Evolutionary conservation across 2,888 invertebrate species (phyloP).

Genomic region (Fragum whitleyi): DNA sequence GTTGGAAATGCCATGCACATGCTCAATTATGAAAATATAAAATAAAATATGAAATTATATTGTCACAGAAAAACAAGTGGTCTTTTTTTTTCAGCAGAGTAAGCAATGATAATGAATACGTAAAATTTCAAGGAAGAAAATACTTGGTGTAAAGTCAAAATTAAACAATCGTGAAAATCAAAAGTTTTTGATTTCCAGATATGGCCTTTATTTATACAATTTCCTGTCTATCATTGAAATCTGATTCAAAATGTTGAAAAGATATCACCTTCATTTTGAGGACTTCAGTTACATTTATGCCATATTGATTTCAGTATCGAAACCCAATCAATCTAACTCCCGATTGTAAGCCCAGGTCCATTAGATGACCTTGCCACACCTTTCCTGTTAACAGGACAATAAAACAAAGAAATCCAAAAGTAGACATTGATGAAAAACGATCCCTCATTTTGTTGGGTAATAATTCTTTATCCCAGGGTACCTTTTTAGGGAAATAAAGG

Average conservation of each 20-base stretch:
- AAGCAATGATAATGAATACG: no score
- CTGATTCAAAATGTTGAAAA: slow-evolving; percentile 18
- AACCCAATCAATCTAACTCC: slow-evolving; percentile 16
- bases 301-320: slow-evolving; percentile 15
- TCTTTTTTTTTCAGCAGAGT: no score
- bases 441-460: slow-evolving; percentile 7
- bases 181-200: slow-evolving; percentile 28
- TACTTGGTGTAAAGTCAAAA: not conserved
- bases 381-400: slow-evolving; percentile 23
- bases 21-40: no score
- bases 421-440: slow-evolving; percentile 18
- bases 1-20: no score
- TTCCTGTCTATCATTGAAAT: slow-evolving; percentile 23
- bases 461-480: not conserved
- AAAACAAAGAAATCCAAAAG: slow-evolving; percentile 17
- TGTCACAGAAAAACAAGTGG: no score
- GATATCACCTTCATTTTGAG: slow-evolving; percentile 2
- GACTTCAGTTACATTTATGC: slow-evolving; percentile 12
- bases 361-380: slow-evolving; percentile 9
- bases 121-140: no score
- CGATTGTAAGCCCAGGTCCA: not conserved
- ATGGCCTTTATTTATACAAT: slow-evolving; percentile 3
- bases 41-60: no score
- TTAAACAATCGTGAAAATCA: not conserved
- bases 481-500: not conserved